Evolutionary conservation across 1,140 invertebrate species (phyloP).

Genomic region (Brachionus angularis): DNA sequence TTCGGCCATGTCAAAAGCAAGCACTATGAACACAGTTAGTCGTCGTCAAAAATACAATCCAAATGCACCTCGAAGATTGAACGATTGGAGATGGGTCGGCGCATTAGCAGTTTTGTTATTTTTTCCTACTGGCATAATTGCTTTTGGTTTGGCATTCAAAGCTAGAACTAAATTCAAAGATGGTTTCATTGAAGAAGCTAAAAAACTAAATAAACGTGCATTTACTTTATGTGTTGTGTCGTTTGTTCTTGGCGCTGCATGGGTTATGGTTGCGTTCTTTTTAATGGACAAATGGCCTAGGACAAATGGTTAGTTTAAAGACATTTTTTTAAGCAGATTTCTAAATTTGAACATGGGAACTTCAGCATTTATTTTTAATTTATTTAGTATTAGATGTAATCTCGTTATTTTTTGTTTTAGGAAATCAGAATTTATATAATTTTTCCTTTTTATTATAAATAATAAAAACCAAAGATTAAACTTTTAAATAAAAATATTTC

Average conservation of each 20-base stretch:
- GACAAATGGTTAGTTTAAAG: slow-evolving; percentile 31
- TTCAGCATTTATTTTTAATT: too few relatives aligned
- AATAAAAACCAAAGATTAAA: too few relatives aligned
- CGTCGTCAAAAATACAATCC: slow-evolving; percentile 43
- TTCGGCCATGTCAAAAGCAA: slow-evolving; percentile 4
- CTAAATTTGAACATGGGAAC: too few relatives aligned
- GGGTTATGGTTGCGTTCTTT: slow-evolving; percentile 35
- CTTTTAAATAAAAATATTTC: too few relatives aligned
- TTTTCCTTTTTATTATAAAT: too few relatives aligned
- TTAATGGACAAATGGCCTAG: slow-evolving; percentile 37
- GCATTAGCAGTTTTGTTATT: slow-evolving; percentile 20
- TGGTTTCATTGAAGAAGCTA: slow-evolving; percentile 37
- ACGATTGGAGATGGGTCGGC: slow-evolving; percentile 43
- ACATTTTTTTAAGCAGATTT: too few relatives aligned
- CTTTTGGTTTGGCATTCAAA: slow-evolving; percentile 40
- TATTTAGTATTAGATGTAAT: too few relatives aligned
- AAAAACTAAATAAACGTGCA: slow-evolving; percentile 34
- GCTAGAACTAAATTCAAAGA: slow-evolving; percentile 29
- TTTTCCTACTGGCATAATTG: slow-evolving; percentile 40
- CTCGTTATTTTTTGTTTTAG: too few relatives aligned
- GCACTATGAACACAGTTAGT: slow-evolving; percentile 14
- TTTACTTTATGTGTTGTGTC: slow-evolving; percentile 38
- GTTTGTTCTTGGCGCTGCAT: slow-evolving; percentile 21
- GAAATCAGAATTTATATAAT: too few relatives aligned
- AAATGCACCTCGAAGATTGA: neutral